Base-by-base conservation (phyloP, 2,888 invertebrate genomes). In the Zonitis immaculata region DNA sequence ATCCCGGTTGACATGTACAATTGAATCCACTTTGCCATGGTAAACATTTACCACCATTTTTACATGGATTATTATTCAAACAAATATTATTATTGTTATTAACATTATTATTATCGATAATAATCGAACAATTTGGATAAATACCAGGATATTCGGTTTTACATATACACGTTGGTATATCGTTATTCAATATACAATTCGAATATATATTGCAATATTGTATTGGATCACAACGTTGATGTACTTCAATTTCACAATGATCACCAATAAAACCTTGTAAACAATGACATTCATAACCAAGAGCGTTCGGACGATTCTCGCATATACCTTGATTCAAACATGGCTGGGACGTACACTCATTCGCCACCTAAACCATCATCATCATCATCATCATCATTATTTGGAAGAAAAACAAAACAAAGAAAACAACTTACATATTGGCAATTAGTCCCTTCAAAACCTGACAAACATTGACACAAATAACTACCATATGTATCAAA, bases 401-500 rank as follows among this genome's bases (percentile, higher is more conserved):
- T 49, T 16, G 44, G 20, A 43, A 7, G 18, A 16, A 9, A 16
- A 8, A n/a, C 12, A 44, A 48, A 52, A 51, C 42, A 25, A 20
- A n/a, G n/a, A 39, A 43, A 11, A n/a, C 75, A 73, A 71, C 76
- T 74, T 66, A 85, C 85, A 70, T 79, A 77, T 67, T 90, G 87
- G 71, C 93, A 93, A 58, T 87, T 84, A 55, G 83, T 83, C 22
- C 93, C 93, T 50, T 85, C 86, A 77, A 86, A 92, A n/a, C 90
- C 90, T 9, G 82, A 79, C 49, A 79, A 79, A 74, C 93, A 93
- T 65, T 86, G 85, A 72, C 93, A 93, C 61, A 85, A 78, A 69
- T 84, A 93, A 47, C 86, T 80, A 11, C 91, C 91, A 73, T 91
- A 91, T 50, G 85, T 89, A 75, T 91, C 89, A 74, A 86, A 90